phyloP scores from a whole-genome alignment of 2,113 vertebrate species.

The Mohoua ochrocephala region DNA sequence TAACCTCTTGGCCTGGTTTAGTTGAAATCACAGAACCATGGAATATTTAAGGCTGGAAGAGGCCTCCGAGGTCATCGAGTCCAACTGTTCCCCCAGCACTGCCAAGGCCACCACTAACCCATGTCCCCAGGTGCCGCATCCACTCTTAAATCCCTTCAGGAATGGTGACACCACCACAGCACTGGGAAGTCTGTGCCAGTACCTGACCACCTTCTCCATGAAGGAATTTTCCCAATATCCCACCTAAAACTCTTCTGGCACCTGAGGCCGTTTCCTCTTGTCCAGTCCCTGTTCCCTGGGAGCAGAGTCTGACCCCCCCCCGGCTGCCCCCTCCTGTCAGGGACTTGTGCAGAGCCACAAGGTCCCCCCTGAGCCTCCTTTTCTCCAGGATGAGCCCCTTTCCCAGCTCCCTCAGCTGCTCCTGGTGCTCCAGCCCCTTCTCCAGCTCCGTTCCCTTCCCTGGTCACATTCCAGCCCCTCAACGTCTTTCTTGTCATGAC shows the following conservation, averaged over 20 bases:
- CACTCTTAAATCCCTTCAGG: background rate
- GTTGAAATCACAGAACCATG: rapidly evolving
- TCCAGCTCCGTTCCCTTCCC: background rate
- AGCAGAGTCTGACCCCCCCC: rapidly evolving
- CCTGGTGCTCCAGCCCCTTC: background rate
- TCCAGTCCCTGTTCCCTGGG: background rate
- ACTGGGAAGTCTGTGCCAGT: background rate
- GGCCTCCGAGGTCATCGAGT: no score
- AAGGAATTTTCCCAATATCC: background rate
- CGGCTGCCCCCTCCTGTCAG: background rate
- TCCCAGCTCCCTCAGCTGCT: background rate
- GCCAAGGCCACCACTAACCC: background rate
- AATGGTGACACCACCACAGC: background rate
- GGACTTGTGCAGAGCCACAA: background rate
- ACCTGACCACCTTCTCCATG: rapidly evolving
- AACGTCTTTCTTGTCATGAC: background rate
- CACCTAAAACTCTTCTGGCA: background rate
- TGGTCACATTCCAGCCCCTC: background rate
- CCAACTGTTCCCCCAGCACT: background rate
- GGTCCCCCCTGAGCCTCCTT: background rate
- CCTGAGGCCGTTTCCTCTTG: background rate
- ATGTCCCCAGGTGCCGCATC: background rate
- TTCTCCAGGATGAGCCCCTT: background rate
- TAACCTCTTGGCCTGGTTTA: background rate
- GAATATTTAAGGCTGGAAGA: background rate